Conservation (phyloP, 2,113 vertebrate species). For the Ictalurus punctatus region DNA sequence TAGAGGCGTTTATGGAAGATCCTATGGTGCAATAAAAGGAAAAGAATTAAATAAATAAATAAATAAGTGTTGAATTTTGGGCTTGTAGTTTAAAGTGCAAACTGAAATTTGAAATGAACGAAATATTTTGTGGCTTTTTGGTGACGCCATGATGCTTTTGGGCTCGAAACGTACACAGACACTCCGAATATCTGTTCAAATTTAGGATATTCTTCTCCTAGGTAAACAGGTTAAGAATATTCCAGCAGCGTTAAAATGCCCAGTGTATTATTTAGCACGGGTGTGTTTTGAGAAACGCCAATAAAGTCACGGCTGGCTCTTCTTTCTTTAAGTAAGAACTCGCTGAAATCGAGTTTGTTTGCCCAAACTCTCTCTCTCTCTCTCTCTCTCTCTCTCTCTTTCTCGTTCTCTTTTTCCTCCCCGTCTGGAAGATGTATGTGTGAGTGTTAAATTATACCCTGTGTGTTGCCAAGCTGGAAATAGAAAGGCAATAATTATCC, state of each 20-base stretch:
- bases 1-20: background rate
- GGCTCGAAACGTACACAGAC: background rate
- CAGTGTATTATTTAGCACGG: background rate
- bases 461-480: constrained; percentile 59
- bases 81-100: background rate
- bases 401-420: background rate
- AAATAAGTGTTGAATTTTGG: background rate
- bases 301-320: background rate
- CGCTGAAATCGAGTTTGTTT: constrained; percentile 45
- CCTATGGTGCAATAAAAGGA: background rate
- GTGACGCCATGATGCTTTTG: background rate
- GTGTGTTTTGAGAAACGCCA: background rate
- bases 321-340: constrained; percentile 28
- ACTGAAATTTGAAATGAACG: background rate
- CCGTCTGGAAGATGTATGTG: constrained; percentile 39
- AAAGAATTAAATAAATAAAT: background rate
- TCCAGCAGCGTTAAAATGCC: constrained; percentile 28
- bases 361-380: constrained; percentile 17
- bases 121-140: background rate
- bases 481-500: constrained; percentile 63
- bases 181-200: background rate
- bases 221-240: constrained; percentile 16
- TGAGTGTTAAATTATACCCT: constrained; percentile 62
- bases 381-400: background rate
- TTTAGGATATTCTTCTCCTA: background rate